These are phyloP conservation scores for Callipepla squamata DNA, from an alignment of 2,113 vertebrate species.

Conservation along the genomic window DNA sequence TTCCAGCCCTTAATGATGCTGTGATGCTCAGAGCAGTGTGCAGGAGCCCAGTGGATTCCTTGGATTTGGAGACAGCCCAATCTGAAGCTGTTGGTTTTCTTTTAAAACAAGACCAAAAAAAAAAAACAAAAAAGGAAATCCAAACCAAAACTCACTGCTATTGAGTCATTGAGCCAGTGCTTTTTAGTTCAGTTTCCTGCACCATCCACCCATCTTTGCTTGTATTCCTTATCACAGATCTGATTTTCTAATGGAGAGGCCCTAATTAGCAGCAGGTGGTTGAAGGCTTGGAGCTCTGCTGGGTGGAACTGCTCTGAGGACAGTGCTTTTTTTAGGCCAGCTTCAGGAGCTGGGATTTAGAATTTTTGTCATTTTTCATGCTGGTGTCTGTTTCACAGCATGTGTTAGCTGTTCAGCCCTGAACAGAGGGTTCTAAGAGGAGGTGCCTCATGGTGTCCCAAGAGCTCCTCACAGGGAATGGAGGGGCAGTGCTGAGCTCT, in stretches of 20 bases:
- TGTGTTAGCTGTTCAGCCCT: too few relatives aligned
- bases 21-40: not conserved
- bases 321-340: too few relatives aligned
- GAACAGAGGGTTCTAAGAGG: not conserved
- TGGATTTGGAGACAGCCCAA: not conserved
- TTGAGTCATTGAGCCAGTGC: not conserved
- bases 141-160: too few relatives aligned
- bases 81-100: not conserved
- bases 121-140: too few relatives aligned
- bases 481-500: not conserved
- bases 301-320: not conserved
- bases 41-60: not conserved
- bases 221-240: not conserved
- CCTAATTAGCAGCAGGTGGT: not conserved
- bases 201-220: not conserved
- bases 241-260: not conserved
- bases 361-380: too few relatives aligned
- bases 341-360: too few relatives aligned
- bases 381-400: too few relatives aligned
- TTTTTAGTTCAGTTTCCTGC: not conserved
- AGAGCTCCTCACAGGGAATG: not conserved
- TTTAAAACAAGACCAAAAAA: too few relatives aligned
- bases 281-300: constrained; percentile 1
- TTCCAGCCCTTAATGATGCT: too few relatives aligned
- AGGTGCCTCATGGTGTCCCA: not conserved